These are phyloP conservation scores for Zhuqinia jingwanae DNA, from an alignment of 2,888 invertebrate species.

Conservation along the genomic window DNA sequence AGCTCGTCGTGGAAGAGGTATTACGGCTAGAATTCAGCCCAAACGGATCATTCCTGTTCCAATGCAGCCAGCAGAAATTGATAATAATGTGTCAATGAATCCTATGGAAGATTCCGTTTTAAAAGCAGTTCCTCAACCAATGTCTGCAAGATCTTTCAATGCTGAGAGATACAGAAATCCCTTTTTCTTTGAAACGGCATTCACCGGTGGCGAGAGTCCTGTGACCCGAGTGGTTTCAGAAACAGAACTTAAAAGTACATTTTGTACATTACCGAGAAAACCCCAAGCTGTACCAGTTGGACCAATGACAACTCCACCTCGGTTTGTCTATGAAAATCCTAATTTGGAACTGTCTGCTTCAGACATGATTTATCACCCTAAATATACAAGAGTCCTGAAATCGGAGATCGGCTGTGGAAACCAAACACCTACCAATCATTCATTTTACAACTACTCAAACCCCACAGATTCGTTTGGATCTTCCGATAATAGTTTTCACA, in stretches of 20 bases:
- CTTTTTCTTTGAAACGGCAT: slow-evolving; percentile 76
- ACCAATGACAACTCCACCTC: slow-evolving; percentile 61
- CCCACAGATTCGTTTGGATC: slow-evolving; percentile 32
- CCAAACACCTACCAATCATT: slow-evolving; percentile 27
- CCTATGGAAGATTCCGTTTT: slow-evolving; percentile 55
- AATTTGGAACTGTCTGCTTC: slow-evolving; percentile 74
- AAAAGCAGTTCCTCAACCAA: slow-evolving; percentile 62
- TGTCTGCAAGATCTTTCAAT: slow-evolving; percentile 70
- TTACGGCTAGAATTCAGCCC: slow-evolving; percentile 38
- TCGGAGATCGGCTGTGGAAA: slow-evolving; percentile 24
- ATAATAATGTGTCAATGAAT: slow-evolving; percentile 47
- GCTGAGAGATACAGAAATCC: slow-evolving; percentile 71
- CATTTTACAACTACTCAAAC: slow-evolving; percentile 61
- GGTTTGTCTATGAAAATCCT: slow-evolving; percentile 78
- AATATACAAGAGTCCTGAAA: slow-evolving; percentile 69
- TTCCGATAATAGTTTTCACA: slow-evolving; percentile 45
- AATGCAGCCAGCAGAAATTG: neutral
- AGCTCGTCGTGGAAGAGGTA: slow-evolving; percentile 38
- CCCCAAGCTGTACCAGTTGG: slow-evolving; percentile 42
- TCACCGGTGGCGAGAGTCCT: slow-evolving; percentile 75
- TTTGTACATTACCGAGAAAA: slow-evolving; percentile 67
- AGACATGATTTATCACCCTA: slow-evolving; percentile 78
- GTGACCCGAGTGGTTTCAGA: slow-evolving; percentile 77
- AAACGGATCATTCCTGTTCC: slow-evolving; percentile 45
- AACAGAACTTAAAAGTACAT: slow-evolving; percentile 75